Percentiles rank a stretch among this genome's conserved stretches.
Conservation (phyloP, 1,140 invertebrate genomes). For the Heliconius hewitsoni region DNA sequence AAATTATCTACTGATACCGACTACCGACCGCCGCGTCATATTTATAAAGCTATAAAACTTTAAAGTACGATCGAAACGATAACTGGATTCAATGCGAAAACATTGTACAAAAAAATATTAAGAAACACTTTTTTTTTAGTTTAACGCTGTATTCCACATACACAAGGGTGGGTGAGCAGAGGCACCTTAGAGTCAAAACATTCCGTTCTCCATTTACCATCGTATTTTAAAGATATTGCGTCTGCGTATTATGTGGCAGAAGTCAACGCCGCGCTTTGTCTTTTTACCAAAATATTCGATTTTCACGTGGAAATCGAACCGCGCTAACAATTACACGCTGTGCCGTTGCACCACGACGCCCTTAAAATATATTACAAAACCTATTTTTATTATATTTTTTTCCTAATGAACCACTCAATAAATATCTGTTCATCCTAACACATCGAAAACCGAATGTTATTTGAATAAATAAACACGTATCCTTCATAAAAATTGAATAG, state of each 20-base stretch:
- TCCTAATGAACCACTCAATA: neutral
- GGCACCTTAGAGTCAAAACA: too few relatives aligned
- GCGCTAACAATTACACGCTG: neutral
- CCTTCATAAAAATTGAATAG: conserved; percentile 35
- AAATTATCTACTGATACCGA: neutral
- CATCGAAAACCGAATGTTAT: conserved; percentile 5
- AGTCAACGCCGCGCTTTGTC: too few relatives aligned
- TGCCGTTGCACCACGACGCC: too few relatives aligned
- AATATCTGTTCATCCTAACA: neutral
- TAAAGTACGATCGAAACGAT: neutral
- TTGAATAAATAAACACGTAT: conserved; percentile 33
- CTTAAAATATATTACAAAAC: too few relatives aligned
- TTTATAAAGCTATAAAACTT: neutral
- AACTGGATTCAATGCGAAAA: neutral
- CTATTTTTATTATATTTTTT: neutral
- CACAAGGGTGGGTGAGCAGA: too few relatives aligned
- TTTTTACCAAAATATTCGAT: too few relatives aligned
- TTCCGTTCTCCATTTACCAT: too few relatives aligned
- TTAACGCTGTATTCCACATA: too few relatives aligned
- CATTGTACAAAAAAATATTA: neutral
- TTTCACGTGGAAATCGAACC: too few relatives aligned
- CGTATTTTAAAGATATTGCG: too few relatives aligned
- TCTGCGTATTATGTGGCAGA: too few relatives aligned
- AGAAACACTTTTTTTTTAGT: too few relatives aligned
- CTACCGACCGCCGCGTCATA: neutral